phyloP scores from a whole-genome alignment of 2,888 invertebrate genomes.

The Drosophila macrospina region DNA sequence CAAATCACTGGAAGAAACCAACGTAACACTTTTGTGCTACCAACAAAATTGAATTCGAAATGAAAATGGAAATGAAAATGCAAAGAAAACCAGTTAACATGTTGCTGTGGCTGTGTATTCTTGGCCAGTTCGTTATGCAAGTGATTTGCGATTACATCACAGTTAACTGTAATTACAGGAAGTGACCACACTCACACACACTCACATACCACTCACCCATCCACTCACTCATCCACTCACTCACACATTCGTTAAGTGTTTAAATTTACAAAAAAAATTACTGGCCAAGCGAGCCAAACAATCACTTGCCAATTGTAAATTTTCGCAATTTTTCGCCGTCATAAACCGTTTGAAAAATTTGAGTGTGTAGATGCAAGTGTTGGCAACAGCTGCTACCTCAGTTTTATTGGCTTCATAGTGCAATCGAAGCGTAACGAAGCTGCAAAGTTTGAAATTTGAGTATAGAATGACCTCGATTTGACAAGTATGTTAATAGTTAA shows the following conservation, averaged over 20 bases:
- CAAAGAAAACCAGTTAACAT: slow-evolving; percentile 52
- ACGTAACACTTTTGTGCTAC: slow-evolving; percentile 30
- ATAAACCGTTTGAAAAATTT: slow-evolving; percentile 40
- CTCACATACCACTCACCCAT: too few species aligned
- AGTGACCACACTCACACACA: slow-evolving; percentile 44
- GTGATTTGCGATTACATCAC: slow-evolving; percentile 61
- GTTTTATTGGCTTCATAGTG: slow-evolving; percentile 41
- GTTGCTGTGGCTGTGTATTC: slow-evolving; percentile 56
- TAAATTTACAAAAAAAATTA: slow-evolving; percentile 25
- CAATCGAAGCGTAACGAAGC: slow-evolving; percentile 47
- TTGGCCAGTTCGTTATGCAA: slow-evolving; percentile 77
- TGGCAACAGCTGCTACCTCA: slow-evolving; percentile 31
- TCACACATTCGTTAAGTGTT: slow-evolving; percentile 9
- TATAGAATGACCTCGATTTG: slow-evolving; percentile 8
- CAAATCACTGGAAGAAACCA: slow-evolving; percentile 16
- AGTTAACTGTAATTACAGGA: slow-evolving; percentile 70
- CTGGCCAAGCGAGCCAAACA: slow-evolving; percentile 31
- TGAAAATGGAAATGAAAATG: slow-evolving; percentile 38
- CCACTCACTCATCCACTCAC: slow-evolving; percentile 21
- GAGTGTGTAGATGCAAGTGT: slow-evolving; percentile 7
- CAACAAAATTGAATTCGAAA: slow-evolving; percentile 20
- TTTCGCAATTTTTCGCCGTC: slow-evolving; percentile 51
- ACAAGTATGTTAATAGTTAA: slow-evolving; percentile 39
- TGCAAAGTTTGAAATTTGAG: slow-evolving; percentile 37
- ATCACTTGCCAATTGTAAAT: slow-evolving; percentile 40